phyloP scores from a whole-genome alignment of 2,113 vertebrate genomes.

The Chaetura pelagica region DNA sequence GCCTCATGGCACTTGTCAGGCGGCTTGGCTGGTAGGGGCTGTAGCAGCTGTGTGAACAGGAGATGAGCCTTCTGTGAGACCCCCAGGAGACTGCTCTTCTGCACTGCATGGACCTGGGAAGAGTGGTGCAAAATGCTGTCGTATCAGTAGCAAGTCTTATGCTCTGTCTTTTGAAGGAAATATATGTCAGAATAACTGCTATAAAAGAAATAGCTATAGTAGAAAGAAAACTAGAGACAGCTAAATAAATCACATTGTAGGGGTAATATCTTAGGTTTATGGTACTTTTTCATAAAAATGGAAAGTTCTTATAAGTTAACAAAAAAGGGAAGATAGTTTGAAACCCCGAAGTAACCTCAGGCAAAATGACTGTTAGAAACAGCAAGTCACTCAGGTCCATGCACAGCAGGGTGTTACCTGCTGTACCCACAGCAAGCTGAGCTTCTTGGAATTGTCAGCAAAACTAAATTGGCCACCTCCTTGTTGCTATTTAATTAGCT shows the following conservation, averaged over 20 bases:
- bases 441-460: neutral
- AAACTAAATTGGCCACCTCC: neutral
- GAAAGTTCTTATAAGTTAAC: neutral
- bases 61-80: neutral
- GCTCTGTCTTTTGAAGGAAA: neutral
- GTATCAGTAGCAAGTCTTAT: neutral
- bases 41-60: fast-evolving
- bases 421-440: neutral
- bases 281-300: neutral
- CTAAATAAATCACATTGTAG: neutral
- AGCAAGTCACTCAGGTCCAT: neutral
- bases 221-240: neutral
- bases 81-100: neutral
- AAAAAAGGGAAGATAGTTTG: neutral
- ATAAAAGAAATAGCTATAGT: neutral
- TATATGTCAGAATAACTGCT: slow-evolving; percentile 1
- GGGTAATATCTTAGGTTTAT: neutral
- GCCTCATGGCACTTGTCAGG: fast-evolving
- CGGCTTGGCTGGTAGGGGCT: fast-evolving
- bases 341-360: neutral
- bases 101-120: neutral
- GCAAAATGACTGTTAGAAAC: neutral
- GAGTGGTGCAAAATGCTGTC: neutral
- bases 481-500: neutral
- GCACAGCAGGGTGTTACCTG: neutral